Evolutionary conservation across 2,888 invertebrate genomes (phyloP), one percentile per base, ranked within the genome.

Genomic region (Ochropleura plecta): DNA sequence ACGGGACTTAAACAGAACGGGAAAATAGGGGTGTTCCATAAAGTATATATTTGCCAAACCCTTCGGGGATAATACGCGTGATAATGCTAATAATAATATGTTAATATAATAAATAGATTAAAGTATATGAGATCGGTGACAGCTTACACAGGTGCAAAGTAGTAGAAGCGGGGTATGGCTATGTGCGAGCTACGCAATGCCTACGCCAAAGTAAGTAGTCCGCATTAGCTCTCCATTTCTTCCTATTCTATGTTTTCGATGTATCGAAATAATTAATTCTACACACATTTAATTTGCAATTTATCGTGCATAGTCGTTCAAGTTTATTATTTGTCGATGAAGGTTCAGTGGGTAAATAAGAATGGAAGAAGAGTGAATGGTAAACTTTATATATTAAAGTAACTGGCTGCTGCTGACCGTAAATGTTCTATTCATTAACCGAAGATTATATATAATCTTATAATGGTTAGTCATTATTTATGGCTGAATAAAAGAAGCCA

Each of bases 201-300:
- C 3, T 42, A 30, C 12, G 0, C 12, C 16, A 3, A 18, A 74
- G 40, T 20, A 14, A 8, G 14, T 8, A 12, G 10, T 14, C 14
- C 0, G 5, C 7, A 46, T 44, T 44, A 49, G 2, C 2, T 30
- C 42, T 80, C 65, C 82, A 62, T 78, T 73, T 62, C 0, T 57
- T 12, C 3, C 12, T 82, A 64, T 20, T 81, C 78, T 12, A n/a
- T 70, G 69, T 18, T 3, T 5, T 18, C 46, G 42, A 67, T 53
- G 16, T 72, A 70, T 79, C 51, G 46, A 76, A 77, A 77, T 85
- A 78, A 76, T 81, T 77, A 76, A 82, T 85, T 78, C 78, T 67
- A 75, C 51, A 70, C 67, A 73, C 83, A 83, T 82, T 80, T 76
- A 73, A 79, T 83, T 80, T 77, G 73, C 77, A 70, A 73, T 83